A percentile compares a stretch with the other conserved stretches of the same genome.
phyloP scores from a whole-genome alignment of 2,888 invertebrate species.

The Thyatira batis region DNA sequence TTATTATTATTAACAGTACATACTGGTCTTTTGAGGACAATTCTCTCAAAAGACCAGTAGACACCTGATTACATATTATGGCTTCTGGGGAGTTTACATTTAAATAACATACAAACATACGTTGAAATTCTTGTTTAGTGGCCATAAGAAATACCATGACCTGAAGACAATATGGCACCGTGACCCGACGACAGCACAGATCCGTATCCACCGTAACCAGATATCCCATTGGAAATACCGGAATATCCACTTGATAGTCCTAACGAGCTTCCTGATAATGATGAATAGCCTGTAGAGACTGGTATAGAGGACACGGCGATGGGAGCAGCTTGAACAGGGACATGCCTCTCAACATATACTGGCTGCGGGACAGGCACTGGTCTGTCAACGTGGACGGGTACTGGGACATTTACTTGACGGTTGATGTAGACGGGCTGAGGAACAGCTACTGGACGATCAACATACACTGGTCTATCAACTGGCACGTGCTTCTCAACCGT shows the following conservation, averaged over 20 bases:
- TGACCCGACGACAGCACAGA: not conserved
- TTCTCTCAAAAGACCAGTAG: not conserved
- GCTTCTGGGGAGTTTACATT: not conserved
- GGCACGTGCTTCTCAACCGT: slow-evolving; percentile 82
- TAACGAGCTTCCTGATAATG: not conserved
- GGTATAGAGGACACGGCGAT: slow-evolving; percentile 14
- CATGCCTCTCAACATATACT: slow-evolving; percentile 55
- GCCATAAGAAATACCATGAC: slow-evolving; percentile 1
- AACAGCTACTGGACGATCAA: slow-evolving; percentile 79
- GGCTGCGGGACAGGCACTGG: slow-evolving; percentile 73
- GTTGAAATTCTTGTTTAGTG: not conserved
- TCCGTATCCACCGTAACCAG: not conserved
- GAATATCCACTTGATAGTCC: not conserved
- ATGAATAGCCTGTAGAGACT: slow-evolving; percentile 9
- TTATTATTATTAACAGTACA: not conserved
- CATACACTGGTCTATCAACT: slow-evolving; percentile 81
- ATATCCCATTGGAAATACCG: slow-evolving; percentile 1
- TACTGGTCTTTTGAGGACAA: not conserved
- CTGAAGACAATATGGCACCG: not conserved
- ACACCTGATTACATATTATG: not conserved
- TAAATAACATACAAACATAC: not conserved
- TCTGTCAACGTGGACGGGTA: slow-evolving; percentile 82
- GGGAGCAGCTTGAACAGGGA: slow-evolving; percentile 28
- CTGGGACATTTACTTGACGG: slow-evolving; percentile 82
- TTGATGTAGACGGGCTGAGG: slow-evolving; percentile 81